Evolutionary conservation across 1,140 invertebrate genomes (phyloP).

Genomic region (Matsumurasca onukii): DNA sequence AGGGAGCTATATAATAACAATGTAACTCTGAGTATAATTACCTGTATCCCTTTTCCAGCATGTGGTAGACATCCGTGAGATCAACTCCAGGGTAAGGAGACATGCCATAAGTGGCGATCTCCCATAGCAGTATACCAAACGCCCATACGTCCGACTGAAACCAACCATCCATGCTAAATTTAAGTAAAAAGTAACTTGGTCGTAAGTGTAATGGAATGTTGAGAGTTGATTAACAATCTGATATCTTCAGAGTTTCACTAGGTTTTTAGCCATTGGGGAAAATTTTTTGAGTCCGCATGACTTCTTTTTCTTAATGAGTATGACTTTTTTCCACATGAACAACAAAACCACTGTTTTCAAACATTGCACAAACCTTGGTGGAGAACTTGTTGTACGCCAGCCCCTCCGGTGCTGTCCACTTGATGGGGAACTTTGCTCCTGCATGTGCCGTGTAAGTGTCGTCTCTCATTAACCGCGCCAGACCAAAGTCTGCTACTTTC

Average conservation of each 20-base stretch:
- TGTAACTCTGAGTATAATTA: too few species aligned
- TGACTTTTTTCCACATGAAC: not conserved
- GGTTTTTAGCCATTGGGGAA: too few species aligned
- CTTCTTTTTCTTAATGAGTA: not conserved
- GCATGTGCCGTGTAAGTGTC: slow-evolving; percentile 97
- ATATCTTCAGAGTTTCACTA: too few species aligned
- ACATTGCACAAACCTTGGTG: slow-evolving; percentile 67
- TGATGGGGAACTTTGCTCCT: slow-evolving; percentile 98
- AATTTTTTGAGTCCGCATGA: not conserved
- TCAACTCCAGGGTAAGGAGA: slow-evolving; percentile 99
- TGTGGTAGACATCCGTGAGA: slow-evolving; percentile 98
- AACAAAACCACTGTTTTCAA: not conserved
- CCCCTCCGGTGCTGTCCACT: slow-evolving; percentile 99
- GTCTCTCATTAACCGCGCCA: slow-evolving; percentile 95
- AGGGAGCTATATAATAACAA: too few species aligned
- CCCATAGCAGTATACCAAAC: slow-evolving; percentile 97
- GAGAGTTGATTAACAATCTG: not conserved
- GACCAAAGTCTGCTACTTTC: slow-evolving; percentile 96
- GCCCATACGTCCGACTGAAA: slow-evolving; percentile 88
- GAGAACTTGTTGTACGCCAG: slow-evolving; percentile 99
- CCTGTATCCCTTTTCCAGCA: slow-evolving; percentile 93
- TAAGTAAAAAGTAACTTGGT: not conserved
- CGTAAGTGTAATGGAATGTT: not conserved
- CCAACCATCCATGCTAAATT: not conserved
- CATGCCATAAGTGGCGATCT: slow-evolving; percentile 99